Base-by-base conservation (phyloP, 2,888 invertebrate species). In the Hirtodrosophila confusa region DNA sequence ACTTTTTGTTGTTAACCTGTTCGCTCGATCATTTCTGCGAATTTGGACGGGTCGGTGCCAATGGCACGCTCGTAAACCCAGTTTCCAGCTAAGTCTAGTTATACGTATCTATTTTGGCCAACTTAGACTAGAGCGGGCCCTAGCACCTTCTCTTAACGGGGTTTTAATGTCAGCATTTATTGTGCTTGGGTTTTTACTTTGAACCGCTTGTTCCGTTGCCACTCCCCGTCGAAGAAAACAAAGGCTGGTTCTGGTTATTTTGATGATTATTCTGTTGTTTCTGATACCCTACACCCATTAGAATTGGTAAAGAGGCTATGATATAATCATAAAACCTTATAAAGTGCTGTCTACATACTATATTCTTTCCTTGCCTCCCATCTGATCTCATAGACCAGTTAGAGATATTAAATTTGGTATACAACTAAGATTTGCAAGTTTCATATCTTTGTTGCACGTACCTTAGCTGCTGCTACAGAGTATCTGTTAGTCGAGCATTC, bases 151-250 rank as follows among this genome's bases (percentile, higher is more conserved):
- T 62, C 33, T 53, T 78, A 86, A 84, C 86, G 79, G 79, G 79
- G 85, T 79, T 86, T 86, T 82, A 61, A 78, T 86, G 84, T 82
- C 83, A 75, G 69, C 61, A 65, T 69, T 84, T 79, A 73, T 63
- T 51, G 44, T 43, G 33, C 31, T 56, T 48, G 48, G 48, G 39
- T 41, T 63, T 60, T 71, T 58, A 53, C 51, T 56, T 47, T 29
- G 56, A 43, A 48, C 55, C 56, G 55, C 53, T 62, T 56, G 54
- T 66, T 62, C 37, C 51, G 47, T 51, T 58, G 51, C 50, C 72
- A 72, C 70, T 45, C 72, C 72, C 51, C 61, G 39, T 31, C 37
- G 23, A 49, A 47, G 17, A 43, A 40, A 63, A 72, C 72, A 72
- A 72, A 71, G 62, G 62, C 68, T 29, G 29, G 45, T 54, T 53